phyloP scores from a whole-genome alignment of 2,113 vertebrate genomes.

The Perca flavescens region DNA sequence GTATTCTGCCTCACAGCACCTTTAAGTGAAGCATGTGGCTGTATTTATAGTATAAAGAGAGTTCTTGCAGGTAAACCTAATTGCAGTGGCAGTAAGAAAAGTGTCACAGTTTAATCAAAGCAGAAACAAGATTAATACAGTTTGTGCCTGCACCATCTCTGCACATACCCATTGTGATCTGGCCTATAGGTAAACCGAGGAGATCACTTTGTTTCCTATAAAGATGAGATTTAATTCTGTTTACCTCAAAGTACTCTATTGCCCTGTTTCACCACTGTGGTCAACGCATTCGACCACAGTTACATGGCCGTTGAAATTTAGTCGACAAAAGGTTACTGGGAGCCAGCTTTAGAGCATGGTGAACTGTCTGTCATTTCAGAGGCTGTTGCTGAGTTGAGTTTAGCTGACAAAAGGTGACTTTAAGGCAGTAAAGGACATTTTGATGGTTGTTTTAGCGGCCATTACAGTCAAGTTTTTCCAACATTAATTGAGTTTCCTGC shows the following conservation, averaged over 20 bases:
- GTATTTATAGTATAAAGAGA: not conserved
- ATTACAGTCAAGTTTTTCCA: no score
- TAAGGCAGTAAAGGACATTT: no score
- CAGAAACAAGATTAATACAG: not conserved
- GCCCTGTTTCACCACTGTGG: not conserved
- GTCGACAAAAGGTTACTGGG: no score
- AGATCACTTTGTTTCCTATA: not conserved
- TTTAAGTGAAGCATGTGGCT: not conserved
- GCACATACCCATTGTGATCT: not conserved
- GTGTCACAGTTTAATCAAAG: slow-evolving; percentile 23
- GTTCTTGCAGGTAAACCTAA: slow-evolving; percentile 9
- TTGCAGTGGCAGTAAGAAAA: not conserved
- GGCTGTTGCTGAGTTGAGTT: no score
- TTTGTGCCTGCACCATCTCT: not conserved
- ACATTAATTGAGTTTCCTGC: no score
- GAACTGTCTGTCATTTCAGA: no score
- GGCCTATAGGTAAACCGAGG: not conserved
- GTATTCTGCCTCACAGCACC: slow-evolving; percentile 20
- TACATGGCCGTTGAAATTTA: no score
- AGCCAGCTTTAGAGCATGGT: no score
- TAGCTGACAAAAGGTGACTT: no score
- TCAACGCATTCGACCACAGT: no score
- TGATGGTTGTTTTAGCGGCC: no score
- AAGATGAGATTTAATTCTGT: not conserved
- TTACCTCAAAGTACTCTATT: not conserved